phyloP scores from a whole-genome alignment of 2,113 vertebrate genomes.

The Mugil cephalus region DNA sequence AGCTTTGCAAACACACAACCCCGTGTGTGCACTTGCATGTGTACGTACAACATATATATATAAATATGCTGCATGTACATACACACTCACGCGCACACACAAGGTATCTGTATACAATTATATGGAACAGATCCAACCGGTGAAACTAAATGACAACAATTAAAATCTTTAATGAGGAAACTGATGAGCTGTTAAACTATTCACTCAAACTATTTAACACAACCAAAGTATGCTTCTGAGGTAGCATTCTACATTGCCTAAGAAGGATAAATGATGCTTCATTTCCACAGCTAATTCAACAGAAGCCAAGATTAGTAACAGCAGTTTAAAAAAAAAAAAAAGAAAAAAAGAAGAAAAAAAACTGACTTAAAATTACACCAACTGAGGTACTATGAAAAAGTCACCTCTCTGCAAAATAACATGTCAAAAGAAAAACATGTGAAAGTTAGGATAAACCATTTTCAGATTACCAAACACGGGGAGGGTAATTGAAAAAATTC shows the following conservation, averaged over 20 bases:
- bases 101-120: slow-evolving; percentile 1
- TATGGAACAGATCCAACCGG: slow-evolving; percentile 12
- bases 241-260: slow-evolving; percentile 28
- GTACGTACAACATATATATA: background rate
- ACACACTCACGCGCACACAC: slow-evolving; percentile 9
- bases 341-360: slow-evolving; percentile 41
- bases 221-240: slow-evolving; percentile 40
- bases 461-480: slow-evolving; percentile 75
- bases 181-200: slow-evolving; percentile 35
- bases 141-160: slow-evolving; percentile 22
- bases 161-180: slow-evolving; percentile 11
- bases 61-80: background rate
- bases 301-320: slow-evolving; percentile 58
- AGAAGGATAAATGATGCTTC: slow-evolving; percentile 53
- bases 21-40: background rate
- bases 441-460: slow-evolving; percentile 70
- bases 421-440: slow-evolving; percentile 68
- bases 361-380: slow-evolving; percentile 46
- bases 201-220: slow-evolving; percentile 41
- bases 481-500: slow-evolving; percentile 79
- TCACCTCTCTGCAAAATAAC: slow-evolving; percentile 46
- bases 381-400: slow-evolving; percentile 31
- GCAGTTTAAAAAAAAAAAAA: slow-evolving; percentile 16
- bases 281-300: slow-evolving; percentile 63
- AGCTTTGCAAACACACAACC: slow-evolving; percentile 17